Conservation (phyloP, 2,888 invertebrate species). For the Mamestra brassicae region DNA sequence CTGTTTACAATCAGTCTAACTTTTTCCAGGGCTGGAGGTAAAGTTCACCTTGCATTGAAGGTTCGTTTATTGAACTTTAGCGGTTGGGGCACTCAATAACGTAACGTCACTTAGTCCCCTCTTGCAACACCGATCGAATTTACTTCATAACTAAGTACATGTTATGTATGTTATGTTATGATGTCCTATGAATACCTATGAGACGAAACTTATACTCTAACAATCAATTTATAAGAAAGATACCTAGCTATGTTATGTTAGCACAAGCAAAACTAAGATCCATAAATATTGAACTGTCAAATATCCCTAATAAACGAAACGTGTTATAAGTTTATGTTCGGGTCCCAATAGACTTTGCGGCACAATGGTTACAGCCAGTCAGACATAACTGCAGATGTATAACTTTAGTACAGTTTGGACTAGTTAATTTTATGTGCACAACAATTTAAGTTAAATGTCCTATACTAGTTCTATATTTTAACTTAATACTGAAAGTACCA, state of each 20-base stretch:
- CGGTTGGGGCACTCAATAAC: background rate
- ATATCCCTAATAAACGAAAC: slow-evolving; percentile 49
- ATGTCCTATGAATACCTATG: background rate
- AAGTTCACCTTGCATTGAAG: slow-evolving; percentile 34
- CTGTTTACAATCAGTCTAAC: slow-evolving; percentile 38
- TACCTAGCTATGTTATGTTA: slow-evolving; percentile 1
- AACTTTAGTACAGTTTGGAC: slow-evolving; percentile 18
- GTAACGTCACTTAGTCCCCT: slow-evolving; percentile 2
- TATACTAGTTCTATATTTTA: no score
- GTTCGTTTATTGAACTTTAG: slow-evolving; percentile 39
- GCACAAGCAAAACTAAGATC: slow-evolving; percentile 32
- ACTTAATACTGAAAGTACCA: no score
- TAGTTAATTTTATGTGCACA: background rate
- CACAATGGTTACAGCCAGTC: slow-evolving; percentile 13
- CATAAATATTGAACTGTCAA: slow-evolving; percentile 57
- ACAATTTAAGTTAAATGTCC: background rate
- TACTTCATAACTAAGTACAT: background rate
- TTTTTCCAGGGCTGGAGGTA: slow-evolving; percentile 26
- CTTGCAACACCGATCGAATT: slow-evolving; percentile 26
- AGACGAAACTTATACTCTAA: slow-evolving; percentile 8
- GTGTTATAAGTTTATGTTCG: slow-evolving; percentile 41
- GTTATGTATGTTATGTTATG: background rate
- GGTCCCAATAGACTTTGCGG: slow-evolving; percentile 39
- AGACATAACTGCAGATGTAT: slow-evolving; percentile 20
- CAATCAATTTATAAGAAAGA: background rate